These are phyloP conservation scores for Hirtodrosophila histrioides DNA, from an alignment of 2,888 invertebrate species.

Conservation along the genomic window DNA sequence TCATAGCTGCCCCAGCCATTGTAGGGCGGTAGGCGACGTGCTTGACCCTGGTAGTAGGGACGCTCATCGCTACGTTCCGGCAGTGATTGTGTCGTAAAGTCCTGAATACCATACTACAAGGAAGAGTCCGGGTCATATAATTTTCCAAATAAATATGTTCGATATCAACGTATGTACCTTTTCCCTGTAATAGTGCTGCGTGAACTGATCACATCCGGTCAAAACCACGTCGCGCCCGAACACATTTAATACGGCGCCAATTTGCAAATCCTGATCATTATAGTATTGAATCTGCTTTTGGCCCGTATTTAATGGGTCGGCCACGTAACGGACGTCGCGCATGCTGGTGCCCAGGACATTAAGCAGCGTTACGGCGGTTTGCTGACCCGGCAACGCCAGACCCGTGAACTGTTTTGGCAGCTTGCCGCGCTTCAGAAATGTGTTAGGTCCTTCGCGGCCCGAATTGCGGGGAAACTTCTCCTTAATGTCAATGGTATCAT, in stretches of 20 bases:
- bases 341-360: conserved; percentile 87
- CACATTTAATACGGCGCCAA: conserved; percentile 92
- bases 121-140: neutral
- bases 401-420: conserved; percentile 87
- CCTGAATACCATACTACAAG: conserved; percentile 82
- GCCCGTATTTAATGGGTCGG: conserved; percentile 86
- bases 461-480: conserved; percentile 89
- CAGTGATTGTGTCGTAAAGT: conserved; percentile 74
- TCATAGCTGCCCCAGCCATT: conserved; percentile 96
- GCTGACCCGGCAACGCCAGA: conserved; percentile 85
- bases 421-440: conserved; percentile 90
- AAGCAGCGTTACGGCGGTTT: conserved; percentile 85
- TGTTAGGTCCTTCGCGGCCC: conserved; percentile 89
- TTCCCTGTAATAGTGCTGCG: conserved; percentile 92
- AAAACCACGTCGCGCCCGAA: conserved; percentile 92
- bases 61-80: conserved; percentile 73
- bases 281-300: conserved; percentile 82
- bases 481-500: conserved; percentile 95
- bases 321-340: conserved; percentile 86
- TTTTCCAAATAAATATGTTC: neutral
- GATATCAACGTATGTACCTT: conserved; percentile 82
- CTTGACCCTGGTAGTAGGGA: conserved; percentile 32
- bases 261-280: conserved; percentile 88
- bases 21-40: conserved; percentile 90
- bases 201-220: conserved; percentile 93